Evolutionary conservation across 2,797 vertebrate genomes (phyloP).

Genomic region (Liasis olivaceus): DNA sequence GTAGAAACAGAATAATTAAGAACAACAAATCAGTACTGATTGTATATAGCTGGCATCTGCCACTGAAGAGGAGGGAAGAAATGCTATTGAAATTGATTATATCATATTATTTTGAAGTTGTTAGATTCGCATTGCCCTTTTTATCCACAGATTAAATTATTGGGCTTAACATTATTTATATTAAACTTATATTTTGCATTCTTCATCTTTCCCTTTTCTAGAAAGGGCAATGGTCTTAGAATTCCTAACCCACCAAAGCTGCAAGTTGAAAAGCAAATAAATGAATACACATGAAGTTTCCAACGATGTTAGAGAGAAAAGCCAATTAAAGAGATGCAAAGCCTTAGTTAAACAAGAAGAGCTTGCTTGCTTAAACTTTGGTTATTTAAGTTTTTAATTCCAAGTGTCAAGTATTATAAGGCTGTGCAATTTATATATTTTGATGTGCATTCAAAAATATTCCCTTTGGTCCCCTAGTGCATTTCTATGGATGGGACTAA

Average conservation of each 20-base stretch:
- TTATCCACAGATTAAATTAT: slow-evolving; percentile 55
- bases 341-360: slow-evolving; percentile 24
- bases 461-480: background rate
- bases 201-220: slow-evolving; percentile 65
- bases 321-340: slow-evolving; percentile 45
- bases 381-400: slow-evolving; percentile 26
- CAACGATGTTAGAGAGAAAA: slow-evolving; percentile 46
- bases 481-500: background rate
- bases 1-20: slow-evolving; percentile 35
- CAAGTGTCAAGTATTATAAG: slow-evolving; percentile 9
- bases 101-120: slow-evolving; percentile 35
- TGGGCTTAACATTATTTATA: slow-evolving; percentile 62
- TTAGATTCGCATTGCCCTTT: slow-evolving; percentile 35
- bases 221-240: slow-evolving; percentile 66
- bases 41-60: slow-evolving; percentile 18
- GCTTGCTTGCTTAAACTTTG: slow-evolving; percentile 7
- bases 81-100: slow-evolving; percentile 13
- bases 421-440: background rate
- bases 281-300: slow-evolving; percentile 64
- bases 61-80: slow-evolving; percentile 37
- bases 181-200: slow-evolving; percentile 69
- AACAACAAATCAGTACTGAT: slow-evolving; percentile 44
- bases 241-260: slow-evolving; percentile 52
- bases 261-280: slow-evolving; percentile 66
- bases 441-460: background rate